Conservation (phyloP, 2,888 invertebrate species). For the Zonitis immaculata region DNA sequence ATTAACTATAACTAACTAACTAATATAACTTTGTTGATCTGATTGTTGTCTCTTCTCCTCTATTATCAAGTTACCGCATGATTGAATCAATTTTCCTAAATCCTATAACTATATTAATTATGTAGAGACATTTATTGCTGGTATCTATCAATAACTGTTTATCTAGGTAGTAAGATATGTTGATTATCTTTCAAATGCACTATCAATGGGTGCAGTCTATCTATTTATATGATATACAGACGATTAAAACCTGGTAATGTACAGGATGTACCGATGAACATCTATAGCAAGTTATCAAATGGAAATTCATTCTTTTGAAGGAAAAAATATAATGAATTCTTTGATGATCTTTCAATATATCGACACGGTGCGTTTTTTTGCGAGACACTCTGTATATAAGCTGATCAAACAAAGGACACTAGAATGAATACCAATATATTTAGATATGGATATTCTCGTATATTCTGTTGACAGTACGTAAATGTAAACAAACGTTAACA, state of each 20-base stretch:
- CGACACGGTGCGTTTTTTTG: no score
- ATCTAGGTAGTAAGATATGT: background rate
- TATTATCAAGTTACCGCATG: background rate
- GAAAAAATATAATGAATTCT: no score
- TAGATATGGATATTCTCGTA: conserved; percentile 20
- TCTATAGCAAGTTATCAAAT: no score
- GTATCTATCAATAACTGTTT: background rate
- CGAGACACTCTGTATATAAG: conserved; percentile 5
- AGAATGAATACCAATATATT: conserved; percentile 12
- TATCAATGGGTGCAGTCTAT: conserved; percentile 2
- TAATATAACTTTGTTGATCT: no score
- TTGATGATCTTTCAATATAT: no score
- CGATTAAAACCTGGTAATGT: no score
- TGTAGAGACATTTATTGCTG: no score
- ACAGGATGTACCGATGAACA: no score
- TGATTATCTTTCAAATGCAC: conserved; percentile 14
- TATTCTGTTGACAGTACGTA: conserved; percentile 14
- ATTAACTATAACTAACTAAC: no score
- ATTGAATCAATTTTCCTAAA: background rate
- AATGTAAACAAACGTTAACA: conserved; percentile 22
- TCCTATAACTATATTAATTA: background rate
- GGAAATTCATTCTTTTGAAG: no score
- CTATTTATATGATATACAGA: no score
- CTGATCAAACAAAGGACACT: conserved; percentile 17
- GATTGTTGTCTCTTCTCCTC: no score